Percentiles rank a stretch among this genome's conserved stretches.
These are phyloP conservation scores for Neoarius graeffei DNA, from an alignment of 2,113 vertebrate species.

Conservation along the genomic window DNA sequence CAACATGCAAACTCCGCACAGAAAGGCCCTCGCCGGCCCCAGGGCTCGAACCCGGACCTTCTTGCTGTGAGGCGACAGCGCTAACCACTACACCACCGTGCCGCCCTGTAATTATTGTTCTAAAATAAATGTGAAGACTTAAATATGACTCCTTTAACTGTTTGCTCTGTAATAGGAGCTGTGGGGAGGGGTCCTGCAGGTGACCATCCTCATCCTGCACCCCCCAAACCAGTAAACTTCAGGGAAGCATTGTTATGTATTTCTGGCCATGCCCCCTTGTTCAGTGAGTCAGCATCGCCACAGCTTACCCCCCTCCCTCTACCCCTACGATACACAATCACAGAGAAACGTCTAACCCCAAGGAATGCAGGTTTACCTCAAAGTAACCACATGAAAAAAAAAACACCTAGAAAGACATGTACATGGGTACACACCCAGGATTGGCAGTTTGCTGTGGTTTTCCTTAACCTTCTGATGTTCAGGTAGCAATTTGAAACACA, in stretches of 20 bases:
- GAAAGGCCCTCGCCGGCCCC: too few relatives aligned
- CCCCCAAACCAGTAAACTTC: too few relatives aligned
- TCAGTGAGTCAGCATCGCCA: not conserved
- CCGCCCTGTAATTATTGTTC: too few relatives aligned
- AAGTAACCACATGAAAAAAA: not conserved
- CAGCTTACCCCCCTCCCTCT: not conserved
- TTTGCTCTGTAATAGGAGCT: too few relatives aligned
- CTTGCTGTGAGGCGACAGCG: too few relatives aligned
- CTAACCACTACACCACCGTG: too few relatives aligned
- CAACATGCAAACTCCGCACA: too few relatives aligned
- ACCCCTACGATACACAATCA: not conserved
- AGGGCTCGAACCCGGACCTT: too few relatives aligned
- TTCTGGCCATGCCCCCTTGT: not conserved
- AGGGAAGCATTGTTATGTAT: not conserved
- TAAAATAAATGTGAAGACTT: too few relatives aligned
- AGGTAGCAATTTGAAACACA: not conserved
- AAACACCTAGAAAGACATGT: slow-evolving; percentile 1
- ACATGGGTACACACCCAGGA: not conserved
- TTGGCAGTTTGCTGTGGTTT: not conserved
- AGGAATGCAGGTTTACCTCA: not conserved
- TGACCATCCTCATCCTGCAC: too few relatives aligned
- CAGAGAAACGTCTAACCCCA: not conserved
- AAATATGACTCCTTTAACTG: too few relatives aligned
- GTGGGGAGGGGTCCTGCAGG: too few relatives aligned
- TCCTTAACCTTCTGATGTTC: not conserved